Evolutionary conservation across 2,888 invertebrate genomes (phyloP).

Genomic region (Andrena bicolor): DNA sequence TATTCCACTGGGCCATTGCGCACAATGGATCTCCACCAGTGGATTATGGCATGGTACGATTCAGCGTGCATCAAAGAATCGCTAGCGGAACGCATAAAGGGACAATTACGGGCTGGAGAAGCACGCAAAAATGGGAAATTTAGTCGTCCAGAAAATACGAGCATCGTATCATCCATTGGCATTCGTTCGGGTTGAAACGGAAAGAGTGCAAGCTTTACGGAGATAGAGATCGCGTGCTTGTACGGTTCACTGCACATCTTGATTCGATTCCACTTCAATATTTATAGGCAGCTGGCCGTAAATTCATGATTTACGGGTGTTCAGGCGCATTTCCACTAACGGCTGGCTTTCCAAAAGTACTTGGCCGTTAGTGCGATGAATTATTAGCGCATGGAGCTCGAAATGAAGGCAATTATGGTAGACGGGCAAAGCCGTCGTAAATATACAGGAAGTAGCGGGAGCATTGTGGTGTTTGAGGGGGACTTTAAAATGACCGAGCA

Average conservation of each 20-base stretch:
- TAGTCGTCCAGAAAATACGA: constrained; percentile 36
- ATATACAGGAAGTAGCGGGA: neutral
- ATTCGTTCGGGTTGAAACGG: constrained; percentile 44
- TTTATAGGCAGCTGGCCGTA: constrained; percentile 46
- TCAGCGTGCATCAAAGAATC: neutral
- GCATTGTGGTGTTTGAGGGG: neutral
- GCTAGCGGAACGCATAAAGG: neutral
- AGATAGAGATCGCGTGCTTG: constrained; percentile 33
- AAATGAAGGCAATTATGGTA: neutral
- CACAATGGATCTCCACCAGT: neutral
- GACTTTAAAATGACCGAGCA: neutral
- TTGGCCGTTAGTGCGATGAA: neutral
- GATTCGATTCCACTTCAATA: constrained; percentile 49
- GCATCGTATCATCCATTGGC: constrained; percentile 26
- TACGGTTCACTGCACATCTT: constrained; percentile 35
- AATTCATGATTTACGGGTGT: constrained; percentile 32
- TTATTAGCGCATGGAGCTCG: neutral
- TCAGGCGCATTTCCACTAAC: constrained; percentile 5
- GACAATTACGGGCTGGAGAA: constrained; percentile 31
- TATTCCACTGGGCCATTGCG: neutral
- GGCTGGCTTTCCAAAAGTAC: constrained; percentile 6
- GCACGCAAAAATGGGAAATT: constrained; percentile 34
- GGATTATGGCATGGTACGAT: neutral
- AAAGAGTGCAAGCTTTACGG: neutral
- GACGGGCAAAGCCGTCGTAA: neutral